Base-by-base conservation (phyloP, 2,888 invertebrate genomes). In the Strigamia crassipes region DNA sequence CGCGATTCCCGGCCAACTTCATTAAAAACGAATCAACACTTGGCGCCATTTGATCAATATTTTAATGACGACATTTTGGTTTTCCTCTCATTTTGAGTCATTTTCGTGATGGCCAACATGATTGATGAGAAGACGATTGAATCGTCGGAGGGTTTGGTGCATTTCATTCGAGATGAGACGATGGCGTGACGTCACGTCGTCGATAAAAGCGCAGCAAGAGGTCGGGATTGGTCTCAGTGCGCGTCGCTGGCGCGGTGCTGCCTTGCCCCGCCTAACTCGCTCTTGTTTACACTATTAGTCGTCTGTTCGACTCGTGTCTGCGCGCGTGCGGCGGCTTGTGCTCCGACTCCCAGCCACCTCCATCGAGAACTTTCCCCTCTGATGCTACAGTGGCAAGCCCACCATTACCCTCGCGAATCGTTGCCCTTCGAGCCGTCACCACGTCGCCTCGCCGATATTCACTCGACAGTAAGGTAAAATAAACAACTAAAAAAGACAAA, bases 401-500 rank as follows among this genome's bases (percentile, higher is more conserved):
- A 23, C 61, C 18, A n/a, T 66, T 66, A 66, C 61, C 18, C 23
- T 66, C 61, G 18, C 18, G 61, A 21, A 66, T 66, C 61, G 61
- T 66, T 66, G 61, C 61, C 61, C 61, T 66, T 1, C 61, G 61
- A 66, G 61, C 61, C 61, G 61, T 66, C 61, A 66, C 61, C 18
- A 66, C 61, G 61, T 66, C 61, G 61, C 61, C 61, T 21, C 61
- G 61, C 23, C 61, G 61, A 12, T 21, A 21, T 18, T 66, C 61
- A 12, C 18, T 66, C 61, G 61, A 66, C 18, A 66, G 61, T 66
- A 66, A 66, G 61, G 61, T 66, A 66, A 23, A 66, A 27, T 2
- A 27, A 27, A 2, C 3, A 27, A 3, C n/a, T n/a, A n/a, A n/a
- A n/a, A n/a, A n/a, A n/a, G n/a, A n/a, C n/a, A n/a, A n/a, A n/a